Evolutionary conservation across 1,140 invertebrate species (phyloP).

Genomic region (Neotoxoptera formosana): DNA sequence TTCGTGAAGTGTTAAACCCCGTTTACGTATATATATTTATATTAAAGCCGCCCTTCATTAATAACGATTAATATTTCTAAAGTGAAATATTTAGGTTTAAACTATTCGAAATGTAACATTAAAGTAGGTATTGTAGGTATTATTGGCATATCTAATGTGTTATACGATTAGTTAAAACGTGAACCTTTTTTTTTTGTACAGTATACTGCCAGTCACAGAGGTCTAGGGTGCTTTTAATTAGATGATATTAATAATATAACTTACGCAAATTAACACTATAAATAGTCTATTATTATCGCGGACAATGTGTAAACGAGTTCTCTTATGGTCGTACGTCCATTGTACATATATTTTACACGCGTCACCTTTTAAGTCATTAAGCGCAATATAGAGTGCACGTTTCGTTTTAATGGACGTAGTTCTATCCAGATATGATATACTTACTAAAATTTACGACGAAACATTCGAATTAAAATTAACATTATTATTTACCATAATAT

Average conservation of each 20-base stretch:
- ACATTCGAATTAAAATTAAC: neutral
- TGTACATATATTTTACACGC: neutral
- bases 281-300: neutral
- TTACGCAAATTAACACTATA: neutral
- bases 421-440: neutral
- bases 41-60: too few species aligned
- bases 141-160: neutral
- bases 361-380: neutral
- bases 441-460: neutral
- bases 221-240: neutral
- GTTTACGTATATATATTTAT: too few species aligned
- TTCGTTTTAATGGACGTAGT: neutral
- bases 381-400: neutral
- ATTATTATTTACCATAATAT: neutral
- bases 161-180: neutral
- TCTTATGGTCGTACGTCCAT: neutral
- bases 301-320: neutral
- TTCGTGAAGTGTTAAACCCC: too few species aligned
- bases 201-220: neutral
- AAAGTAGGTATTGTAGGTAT: neutral
- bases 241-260: neutral
- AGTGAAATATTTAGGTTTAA: neutral
- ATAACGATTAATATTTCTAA: neutral
- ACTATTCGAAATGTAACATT: neutral
- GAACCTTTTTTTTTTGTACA: neutral